These are phyloP conservation scores for Caerostris extrusa DNA, from an alignment of 1,140 invertebrate species.

Conservation along the genomic window DNA sequence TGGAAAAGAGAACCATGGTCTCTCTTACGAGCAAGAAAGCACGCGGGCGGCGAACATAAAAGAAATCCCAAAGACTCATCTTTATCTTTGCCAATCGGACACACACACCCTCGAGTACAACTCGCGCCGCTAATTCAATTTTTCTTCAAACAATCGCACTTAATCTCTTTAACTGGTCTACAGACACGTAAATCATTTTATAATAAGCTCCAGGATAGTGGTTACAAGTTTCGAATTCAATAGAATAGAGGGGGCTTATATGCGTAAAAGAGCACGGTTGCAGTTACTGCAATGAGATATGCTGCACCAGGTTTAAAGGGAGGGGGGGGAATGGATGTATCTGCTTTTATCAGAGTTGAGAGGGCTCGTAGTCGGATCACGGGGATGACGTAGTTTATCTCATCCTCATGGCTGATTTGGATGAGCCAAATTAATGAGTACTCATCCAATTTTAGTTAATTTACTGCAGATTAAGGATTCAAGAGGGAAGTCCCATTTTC, in stretches of 20 bases:
- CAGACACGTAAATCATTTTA: conserved; percentile 62
- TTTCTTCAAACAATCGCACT: conserved; percentile 68
- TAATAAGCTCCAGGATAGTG: conserved; percentile 30
- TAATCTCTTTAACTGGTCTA: conserved; percentile 50
- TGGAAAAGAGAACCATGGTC: not conserved
- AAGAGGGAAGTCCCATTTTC: not conserved
- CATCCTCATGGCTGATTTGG: conserved; percentile 25
- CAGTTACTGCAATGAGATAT: not conserved
- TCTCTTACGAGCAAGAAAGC: not conserved
- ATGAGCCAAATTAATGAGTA: conserved; percentile 27
- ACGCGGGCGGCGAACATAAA: not conserved
- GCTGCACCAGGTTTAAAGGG: conserved; percentile 2
- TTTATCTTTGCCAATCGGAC: not conserved
- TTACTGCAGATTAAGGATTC: conserved; percentile 18
- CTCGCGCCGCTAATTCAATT: conserved; percentile 51
- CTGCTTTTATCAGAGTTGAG: not conserved
- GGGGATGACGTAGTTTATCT: conserved; percentile 30
- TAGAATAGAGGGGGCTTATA: conserved; percentile 2
- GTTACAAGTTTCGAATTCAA: not conserved
- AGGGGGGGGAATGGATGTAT: not conserved
- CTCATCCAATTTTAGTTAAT: conserved; percentile 40
- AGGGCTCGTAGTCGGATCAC: not conserved
- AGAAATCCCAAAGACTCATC: conserved; percentile 23
- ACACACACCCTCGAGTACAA: not conserved
- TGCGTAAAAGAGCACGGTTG: not conserved